Percentiles rank a stretch among this genome's conserved stretches.
Evolutionary conservation across 2,797 vertebrate species (phyloP).

Genomic region (Leptodactylus fallax): DNA sequence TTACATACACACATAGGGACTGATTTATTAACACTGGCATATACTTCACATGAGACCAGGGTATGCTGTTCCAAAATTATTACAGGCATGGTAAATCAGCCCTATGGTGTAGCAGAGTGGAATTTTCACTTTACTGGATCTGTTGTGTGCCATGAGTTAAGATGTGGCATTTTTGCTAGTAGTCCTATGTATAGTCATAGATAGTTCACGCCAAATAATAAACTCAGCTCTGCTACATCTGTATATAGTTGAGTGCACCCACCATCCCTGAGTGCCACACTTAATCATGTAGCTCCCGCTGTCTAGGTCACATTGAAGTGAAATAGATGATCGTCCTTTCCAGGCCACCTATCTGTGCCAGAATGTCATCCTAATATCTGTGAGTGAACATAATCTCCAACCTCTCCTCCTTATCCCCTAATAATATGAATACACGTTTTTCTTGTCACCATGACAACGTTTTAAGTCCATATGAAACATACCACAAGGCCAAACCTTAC

Average conservation of each 20-base stretch:
- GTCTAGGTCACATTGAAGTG: background rate
- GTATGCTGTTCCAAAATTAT: no score
- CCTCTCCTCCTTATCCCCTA: background rate
- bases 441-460: slow-evolving; percentile 20
- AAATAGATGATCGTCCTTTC: slow-evolving; percentile 17
- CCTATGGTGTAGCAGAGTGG: no score
- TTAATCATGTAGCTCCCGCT: background rate
- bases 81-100: no score
- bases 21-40: no score
- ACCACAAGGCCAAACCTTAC: background rate
- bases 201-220: background rate
- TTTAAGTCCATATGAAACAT: background rate
- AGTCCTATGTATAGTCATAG: background rate
- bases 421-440: background rate
- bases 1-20: no score
- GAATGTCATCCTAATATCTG: background rate
- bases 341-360: slow-evolving; percentile 11
- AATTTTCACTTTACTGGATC: no score
- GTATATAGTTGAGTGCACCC: background rate
- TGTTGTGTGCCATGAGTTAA: no score
- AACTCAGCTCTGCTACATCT: background rate
- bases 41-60: no score
- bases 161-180: background rate
- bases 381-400: background rate
- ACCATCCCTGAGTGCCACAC: background rate